Conservation (phyloP, 1,140 invertebrate species). For the Drosophila sechellia region DNA sequence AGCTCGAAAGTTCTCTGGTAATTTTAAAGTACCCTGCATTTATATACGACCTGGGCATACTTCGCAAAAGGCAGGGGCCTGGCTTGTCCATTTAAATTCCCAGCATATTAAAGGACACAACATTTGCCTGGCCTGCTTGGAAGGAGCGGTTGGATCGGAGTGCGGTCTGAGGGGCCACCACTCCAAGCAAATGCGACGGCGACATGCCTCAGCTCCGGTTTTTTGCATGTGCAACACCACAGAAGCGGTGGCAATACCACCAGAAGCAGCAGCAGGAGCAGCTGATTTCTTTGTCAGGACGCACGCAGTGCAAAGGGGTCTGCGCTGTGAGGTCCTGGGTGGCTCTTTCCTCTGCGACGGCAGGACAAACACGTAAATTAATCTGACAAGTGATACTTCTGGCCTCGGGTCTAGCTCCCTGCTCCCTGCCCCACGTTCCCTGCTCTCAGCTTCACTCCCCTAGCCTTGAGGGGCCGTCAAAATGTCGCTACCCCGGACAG, state of each 20-base stretch:
- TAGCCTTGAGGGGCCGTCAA: slow-evolving; percentile 55
- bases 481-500: slow-evolving; percentile 76
- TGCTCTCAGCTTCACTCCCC: neutral
- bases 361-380: slow-evolving; percentile 80
- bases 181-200: slow-evolving; percentile 74
- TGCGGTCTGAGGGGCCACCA: slow-evolving; percentile 19
- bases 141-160: neutral
- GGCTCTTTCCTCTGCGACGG: slow-evolving; percentile 60
- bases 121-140: slow-evolving; percentile 36
- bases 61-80: neutral
- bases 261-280: slow-evolving; percentile 56
- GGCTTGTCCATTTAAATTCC: slow-evolving; percentile 68
- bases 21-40: slow-evolving; percentile 59
- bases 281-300: slow-evolving; percentile 75
- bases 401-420: slow-evolving; percentile 52
- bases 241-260: slow-evolving; percentile 44
- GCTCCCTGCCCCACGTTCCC: slow-evolving; percentile 18
- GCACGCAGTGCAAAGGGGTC: slow-evolving; percentile 17
- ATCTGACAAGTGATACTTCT: slow-evolving; percentile 81
- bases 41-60: slow-evolving; percentile 10
- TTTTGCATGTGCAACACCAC: slow-evolving; percentile 73
- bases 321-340: slow-evolving; percentile 34
- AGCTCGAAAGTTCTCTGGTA: slow-evolving; percentile 32
- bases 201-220: slow-evolving; percentile 62
- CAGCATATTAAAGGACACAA: slow-evolving; percentile 62